phyloP scores from a whole-genome alignment of 2,888 invertebrate genomes.

The Chymomyza procnemis region DNA sequence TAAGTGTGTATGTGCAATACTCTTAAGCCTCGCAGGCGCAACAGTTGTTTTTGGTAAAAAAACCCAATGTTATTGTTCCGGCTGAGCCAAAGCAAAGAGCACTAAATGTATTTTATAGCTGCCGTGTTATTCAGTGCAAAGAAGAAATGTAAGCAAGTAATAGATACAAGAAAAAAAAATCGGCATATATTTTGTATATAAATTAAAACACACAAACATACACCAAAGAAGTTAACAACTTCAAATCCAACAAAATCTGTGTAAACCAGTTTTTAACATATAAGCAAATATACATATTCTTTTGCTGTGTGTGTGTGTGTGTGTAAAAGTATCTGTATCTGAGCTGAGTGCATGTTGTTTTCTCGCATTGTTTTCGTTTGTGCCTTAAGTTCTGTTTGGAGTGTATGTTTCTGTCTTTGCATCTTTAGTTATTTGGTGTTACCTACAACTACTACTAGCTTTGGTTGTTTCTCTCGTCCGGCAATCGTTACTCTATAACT shows the following conservation, averaged over 20 bases:
- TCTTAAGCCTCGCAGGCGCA: constrained; percentile 23
- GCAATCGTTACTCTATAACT: constrained; percentile 32
- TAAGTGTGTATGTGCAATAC: not conserved
- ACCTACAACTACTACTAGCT: constrained; percentile 29
- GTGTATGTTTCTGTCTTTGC: constrained; percentile 51
- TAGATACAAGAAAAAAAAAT: not conserved
- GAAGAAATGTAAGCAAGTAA: constrained; percentile 29
- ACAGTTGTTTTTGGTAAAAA: constrained; percentile 30
- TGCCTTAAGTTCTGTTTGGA: constrained; percentile 34
- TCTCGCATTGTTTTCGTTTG: constrained; percentile 63
- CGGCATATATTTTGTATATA: constrained; percentile 2
- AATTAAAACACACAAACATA: constrained; percentile 27
- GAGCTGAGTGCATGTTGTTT: constrained; percentile 35
- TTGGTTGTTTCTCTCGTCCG: constrained; percentile 37
- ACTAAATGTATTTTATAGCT: constrained; percentile 1
- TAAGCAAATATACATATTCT: constrained; percentile 54
- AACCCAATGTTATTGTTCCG: not conserved
- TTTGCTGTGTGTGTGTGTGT: constrained; percentile 22
- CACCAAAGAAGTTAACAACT: constrained; percentile 51
- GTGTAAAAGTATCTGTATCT: constrained; percentile 24
- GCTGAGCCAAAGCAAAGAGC: not conserved
- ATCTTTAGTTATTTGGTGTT: constrained; percentile 22
- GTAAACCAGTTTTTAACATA: constrained; percentile 59
- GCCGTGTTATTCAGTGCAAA: constrained; percentile 2
- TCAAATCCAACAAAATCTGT: constrained; percentile 60